Evolutionary conservation across 2,888 invertebrate species (phyloP).

Genomic region (Leucoma salicis): DNA sequence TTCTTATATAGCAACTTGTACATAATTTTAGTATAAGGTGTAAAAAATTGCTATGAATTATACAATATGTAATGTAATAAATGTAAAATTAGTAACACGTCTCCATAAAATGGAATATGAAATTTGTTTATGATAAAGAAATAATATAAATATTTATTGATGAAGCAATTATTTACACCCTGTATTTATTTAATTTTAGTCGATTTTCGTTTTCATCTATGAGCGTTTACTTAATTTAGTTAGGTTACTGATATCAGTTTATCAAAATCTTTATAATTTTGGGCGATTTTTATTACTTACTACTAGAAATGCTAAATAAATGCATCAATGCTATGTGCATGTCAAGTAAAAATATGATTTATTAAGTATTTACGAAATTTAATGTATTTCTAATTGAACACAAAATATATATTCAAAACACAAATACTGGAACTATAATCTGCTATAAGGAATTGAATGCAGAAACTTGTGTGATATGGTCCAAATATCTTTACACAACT

Average conservation of each 20-base stretch:
- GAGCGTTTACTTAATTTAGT: slow-evolving; percentile 51
- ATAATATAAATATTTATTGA: slow-evolving; percentile 30
- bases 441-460: too few species aligned
- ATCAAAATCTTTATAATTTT: slow-evolving; percentile 36
- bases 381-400: too few species aligned
- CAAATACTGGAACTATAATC: too few species aligned
- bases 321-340: too few species aligned
- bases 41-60: slow-evolving; percentile 59
- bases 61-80: slow-evolving; percentile 37
- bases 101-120: slow-evolving; percentile 57
- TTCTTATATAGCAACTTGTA: slow-evolving; percentile 66
- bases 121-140: slow-evolving; percentile 20
- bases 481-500: too few species aligned
- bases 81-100: slow-evolving; percentile 22
- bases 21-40: slow-evolving; percentile 65
- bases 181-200: slow-evolving; percentile 58
- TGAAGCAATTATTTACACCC: slow-evolving; percentile 61
- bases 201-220: slow-evolving; percentile 45
- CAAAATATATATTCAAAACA: too few species aligned
- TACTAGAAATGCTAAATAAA: too few species aligned
- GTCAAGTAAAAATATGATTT: too few species aligned
- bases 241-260: slow-evolving; percentile 31
- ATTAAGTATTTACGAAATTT: too few species aligned
- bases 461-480: too few species aligned
- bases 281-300: slow-evolving; percentile 13